Percentiles rank a stretch among this genome's conserved stretches.
These are phyloP conservation scores for Andrena bucephala DNA, from an alignment of 2,888 invertebrate genomes.

Conservation along the genomic window DNA sequence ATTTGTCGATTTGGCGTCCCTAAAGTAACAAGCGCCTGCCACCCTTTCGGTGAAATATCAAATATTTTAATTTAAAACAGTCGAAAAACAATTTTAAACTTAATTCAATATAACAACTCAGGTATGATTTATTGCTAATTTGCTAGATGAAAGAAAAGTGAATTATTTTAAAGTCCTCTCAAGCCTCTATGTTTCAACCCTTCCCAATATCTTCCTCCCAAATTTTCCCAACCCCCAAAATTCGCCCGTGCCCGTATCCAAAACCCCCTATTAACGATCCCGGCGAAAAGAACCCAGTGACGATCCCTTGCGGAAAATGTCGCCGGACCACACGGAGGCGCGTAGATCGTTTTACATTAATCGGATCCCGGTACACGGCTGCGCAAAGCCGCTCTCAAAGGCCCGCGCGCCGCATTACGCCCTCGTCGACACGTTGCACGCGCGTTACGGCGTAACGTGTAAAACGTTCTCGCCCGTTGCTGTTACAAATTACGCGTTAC, in stretches of 20 bases:
- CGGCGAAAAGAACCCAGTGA: neutral
- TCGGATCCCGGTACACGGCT: conserved; percentile 31
- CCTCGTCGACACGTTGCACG: conserved; percentile 51
- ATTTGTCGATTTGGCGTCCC: too few species aligned
- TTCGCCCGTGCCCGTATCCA: too few species aligned
- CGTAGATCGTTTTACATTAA: conserved; percentile 48
- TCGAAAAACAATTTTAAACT: too few species aligned
- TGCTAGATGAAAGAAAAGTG: too few species aligned
- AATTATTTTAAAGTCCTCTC: too few species aligned
- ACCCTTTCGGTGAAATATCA: too few species aligned
- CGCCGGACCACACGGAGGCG: conserved; percentile 27
- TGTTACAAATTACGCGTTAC: conserved; percentile 61
- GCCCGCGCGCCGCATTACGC: conserved; percentile 40
- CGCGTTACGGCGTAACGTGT: conserved; percentile 56
- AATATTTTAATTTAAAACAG: too few species aligned
- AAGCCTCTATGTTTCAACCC: too few species aligned
- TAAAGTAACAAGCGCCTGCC: too few species aligned
- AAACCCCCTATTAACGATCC: neutral
- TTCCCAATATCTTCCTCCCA: too few species aligned
- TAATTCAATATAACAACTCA: too few species aligned
- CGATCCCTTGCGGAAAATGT: neutral
- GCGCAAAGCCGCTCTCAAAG: conserved; percentile 40
- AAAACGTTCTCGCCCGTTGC: conserved; percentile 44
- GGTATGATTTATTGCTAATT: too few species aligned
- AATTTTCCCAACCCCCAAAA: neutral